Base-by-base conservation (phyloP, 2,888 invertebrate genomes). In the Euproctis similis region DNA sequence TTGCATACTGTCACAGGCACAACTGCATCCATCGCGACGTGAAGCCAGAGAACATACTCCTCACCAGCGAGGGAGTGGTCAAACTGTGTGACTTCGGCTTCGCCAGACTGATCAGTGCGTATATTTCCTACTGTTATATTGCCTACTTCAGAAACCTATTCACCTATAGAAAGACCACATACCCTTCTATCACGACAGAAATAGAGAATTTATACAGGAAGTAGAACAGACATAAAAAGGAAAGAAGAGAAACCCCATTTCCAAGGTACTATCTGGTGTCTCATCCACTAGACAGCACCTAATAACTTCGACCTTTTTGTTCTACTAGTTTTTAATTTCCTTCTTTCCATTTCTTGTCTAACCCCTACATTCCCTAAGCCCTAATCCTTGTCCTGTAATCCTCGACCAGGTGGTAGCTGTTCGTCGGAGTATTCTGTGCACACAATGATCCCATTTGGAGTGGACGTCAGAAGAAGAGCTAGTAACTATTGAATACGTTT, bases 61-160 rank as follows among this genome's bases (percentile, higher is more conserved):
- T 99, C 31, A 98, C 97, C 8, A 88, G 90, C 30, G 92, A 92
- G 38, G 97, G 97, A 1, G 93, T 97, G 29, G 96, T 99, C 38
- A 99, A 99, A 74, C 86, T 99, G 2, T 99, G 96, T 68, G 98
- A 99, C 80, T 99, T 99, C 76, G 99, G 99, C 27, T 99, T 99
- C 76, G 99, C 99, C 0, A 88, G 99, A 57, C 93, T 97, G 88
- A 88, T 99, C 60, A 94, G 94, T 91, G 82, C 65, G 81, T 81
- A 65, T 16, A 24, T 29, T 28, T 20, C 11, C 14, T n/a, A n/a
- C n/a, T n/a, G n/a, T n/a, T n/a, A n/a, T n/a, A n/a, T n/a, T n/a
- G n/a, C n/a, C n/a, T n/a, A n/a, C n/a, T n/a, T n/a, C n/a, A n/a
- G n/a, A n/a, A n/a, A n/a, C n/a, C n/a, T n/a, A n/a, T n/a, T n/a